These are phyloP conservation scores for Drosophila pseudotakahashii DNA, from an alignment of 2,888 invertebrate species.

Conservation along the genomic window DNA sequence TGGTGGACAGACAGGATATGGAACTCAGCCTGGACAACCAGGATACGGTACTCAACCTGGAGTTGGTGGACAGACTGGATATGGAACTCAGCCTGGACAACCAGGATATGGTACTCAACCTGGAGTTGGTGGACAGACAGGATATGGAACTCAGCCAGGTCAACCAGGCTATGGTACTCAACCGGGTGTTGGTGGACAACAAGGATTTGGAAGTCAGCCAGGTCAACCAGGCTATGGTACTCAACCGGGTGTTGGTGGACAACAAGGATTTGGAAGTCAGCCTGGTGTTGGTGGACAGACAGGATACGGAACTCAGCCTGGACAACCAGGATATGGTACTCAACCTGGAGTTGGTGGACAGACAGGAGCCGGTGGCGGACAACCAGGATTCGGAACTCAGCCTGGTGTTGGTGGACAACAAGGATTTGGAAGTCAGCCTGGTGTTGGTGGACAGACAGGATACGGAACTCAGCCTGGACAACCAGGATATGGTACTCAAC, in stretches of 20 bases:
- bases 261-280: constrained; percentile 15
- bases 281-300: constrained; percentile 15
- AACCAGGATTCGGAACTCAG: constrained; percentile 27
- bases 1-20: constrained; percentile 24
- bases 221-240: neutral
- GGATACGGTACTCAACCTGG: neutral
- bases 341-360: constrained; percentile 26
- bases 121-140: constrained; percentile 5
- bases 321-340: constrained; percentile 30
- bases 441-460: constrained; percentile 10
- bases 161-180: constrained; percentile 15
- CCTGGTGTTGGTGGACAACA: constrained; percentile 8
- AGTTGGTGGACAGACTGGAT: constrained; percentile 13
- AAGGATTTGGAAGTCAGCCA: constrained; percentile 12
- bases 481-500: too few species aligned
- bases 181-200: constrained; percentile 38
- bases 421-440: too few species aligned
- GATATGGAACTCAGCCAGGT: neutral
- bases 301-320: constrained; percentile 6
- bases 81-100: constrained; percentile 13
- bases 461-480: constrained; percentile 10
- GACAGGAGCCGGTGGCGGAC: constrained; percentile 19
- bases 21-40: neutral
- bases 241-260: constrained; percentile 10
- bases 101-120: constrained; percentile 3